Percentiles rank a stretch among this genome's conserved stretches.
Evolutionary conservation across 2,888 invertebrate genomes (phyloP).

Genomic region (Trachelus tabidus): DNA sequence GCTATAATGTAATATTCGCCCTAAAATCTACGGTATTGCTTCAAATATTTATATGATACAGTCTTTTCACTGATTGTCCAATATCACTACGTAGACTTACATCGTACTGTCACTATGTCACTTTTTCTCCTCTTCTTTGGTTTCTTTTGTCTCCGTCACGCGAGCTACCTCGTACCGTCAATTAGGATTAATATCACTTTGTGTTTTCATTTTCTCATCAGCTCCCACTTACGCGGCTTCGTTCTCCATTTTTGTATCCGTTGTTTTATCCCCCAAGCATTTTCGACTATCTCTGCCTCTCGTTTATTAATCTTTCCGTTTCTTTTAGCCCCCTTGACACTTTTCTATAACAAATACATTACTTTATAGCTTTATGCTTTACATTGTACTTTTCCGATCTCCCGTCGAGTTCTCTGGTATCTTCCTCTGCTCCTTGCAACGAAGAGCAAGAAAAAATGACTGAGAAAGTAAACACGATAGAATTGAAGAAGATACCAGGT

Average conservation of each 20-base stretch:
- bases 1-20: conserved; percentile 34
- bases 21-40: conserved; percentile 60
- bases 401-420: not conserved
- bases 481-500: not conserved
- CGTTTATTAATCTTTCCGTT: not conserved
- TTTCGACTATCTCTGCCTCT: not conserved
- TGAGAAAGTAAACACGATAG: not conserved
- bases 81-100: conserved; percentile 58
- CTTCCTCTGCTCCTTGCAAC: not conserved
- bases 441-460: not conserved
- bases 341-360: conserved; percentile 49
- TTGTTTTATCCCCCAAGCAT: not conserved
- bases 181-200: conserved; percentile 66
- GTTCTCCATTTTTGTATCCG: not conserved
- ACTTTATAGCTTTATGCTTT: conserved; percentile 54
- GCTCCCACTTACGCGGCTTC: not conserved
- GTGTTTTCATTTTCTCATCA: conserved; percentile 31
- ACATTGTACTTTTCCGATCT: conserved; percentile 58
- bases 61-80: conserved; percentile 67
- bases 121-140: conserved; percentile 11
- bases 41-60: conserved; percentile 63
- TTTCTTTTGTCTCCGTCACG: conserved; percentile 16
- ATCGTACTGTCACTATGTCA: not conserved
- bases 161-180: conserved; percentile 26
- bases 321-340: not conserved